Evolutionary conservation across 2,888 invertebrate genomes (phyloP).

Genomic region (Patella ulyssiponensis): DNA sequence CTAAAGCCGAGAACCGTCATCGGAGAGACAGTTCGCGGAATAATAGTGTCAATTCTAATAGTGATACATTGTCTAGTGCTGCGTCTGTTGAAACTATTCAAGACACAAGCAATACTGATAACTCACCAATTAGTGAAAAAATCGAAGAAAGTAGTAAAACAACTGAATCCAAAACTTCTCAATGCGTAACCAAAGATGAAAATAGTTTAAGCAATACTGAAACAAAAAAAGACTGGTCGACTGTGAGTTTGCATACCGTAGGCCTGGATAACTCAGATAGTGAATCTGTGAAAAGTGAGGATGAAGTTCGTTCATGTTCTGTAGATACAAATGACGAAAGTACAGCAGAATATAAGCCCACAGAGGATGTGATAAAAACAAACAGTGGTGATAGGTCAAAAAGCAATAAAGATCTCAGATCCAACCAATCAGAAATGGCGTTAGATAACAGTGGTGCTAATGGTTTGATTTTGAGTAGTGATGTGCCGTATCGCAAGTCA

Average conservation of each 20-base stretch:
- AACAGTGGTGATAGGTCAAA: no score
- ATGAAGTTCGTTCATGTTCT: no score
- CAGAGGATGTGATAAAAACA: no score
- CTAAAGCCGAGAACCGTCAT: conserved; percentile 31
- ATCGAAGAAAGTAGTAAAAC: not conserved
- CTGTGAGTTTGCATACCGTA: not conserved
- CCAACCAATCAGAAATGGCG: not conserved
- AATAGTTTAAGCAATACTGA: not conserved
- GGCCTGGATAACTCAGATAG: not conserved
- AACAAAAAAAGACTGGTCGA: conserved; percentile 1
- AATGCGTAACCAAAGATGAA: no score
- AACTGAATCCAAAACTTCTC: no score
- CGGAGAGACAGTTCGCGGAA: conserved; percentile 25
- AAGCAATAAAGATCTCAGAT: no score
- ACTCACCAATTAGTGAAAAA: not conserved
- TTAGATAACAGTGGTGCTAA: not conserved
- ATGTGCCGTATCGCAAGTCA: not conserved
- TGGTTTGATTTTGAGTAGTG: not conserved
- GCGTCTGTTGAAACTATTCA: not conserved
- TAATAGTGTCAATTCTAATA: not conserved
- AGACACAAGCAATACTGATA: not conserved
- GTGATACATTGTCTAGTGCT: not conserved
- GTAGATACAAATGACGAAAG: no score
- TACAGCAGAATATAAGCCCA: no score
- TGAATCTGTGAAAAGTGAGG: no score